Percentiles rank a stretch among this genome's conserved stretches.
These are phyloP conservation scores for Portunus trituberculatus DNA, from an alignment of 1,140 invertebrate genomes.

Conservation along the genomic window DNA sequence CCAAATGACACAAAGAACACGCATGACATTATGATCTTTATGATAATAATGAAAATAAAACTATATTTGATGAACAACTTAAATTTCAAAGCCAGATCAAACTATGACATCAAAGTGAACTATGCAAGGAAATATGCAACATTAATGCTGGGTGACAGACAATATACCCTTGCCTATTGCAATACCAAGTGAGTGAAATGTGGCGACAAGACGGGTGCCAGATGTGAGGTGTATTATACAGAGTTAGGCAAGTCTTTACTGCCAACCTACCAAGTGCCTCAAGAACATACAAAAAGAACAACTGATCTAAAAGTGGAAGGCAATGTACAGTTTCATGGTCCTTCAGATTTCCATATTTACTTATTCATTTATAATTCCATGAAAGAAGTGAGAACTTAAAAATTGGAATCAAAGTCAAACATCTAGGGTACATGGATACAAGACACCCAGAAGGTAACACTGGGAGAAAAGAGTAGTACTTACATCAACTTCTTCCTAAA, in stretches of 20 bases:
- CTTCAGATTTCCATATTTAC: not conserved
- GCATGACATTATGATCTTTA: too few relatives aligned
- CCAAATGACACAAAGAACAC: too few relatives aligned
- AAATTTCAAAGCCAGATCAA: too few relatives aligned
- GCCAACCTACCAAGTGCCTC: not conserved
- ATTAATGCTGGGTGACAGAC: too few relatives aligned
- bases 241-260: not conserved
- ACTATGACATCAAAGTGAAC: too few relatives aligned
- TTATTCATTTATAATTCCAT: not conserved
- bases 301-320: not conserved
- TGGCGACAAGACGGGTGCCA: not conserved
- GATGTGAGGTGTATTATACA: not conserved
- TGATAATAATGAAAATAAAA: too few relatives aligned
- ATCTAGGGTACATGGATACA: conserved; percentile 61
- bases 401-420: conserved; percentile 46
- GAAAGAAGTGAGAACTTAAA: conserved; percentile 27
- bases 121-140: too few relatives aligned
- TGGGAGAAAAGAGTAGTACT: conserved; percentile 71
- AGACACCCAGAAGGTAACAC: conserved; percentile 65
- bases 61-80: too few relatives aligned
- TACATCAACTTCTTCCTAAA: conserved; percentile 75
- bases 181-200: not conserved
- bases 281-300: not conserved
- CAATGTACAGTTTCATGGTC: conserved; percentile 22
- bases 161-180: too few relatives aligned